Evolutionary conservation across 2,797 vertebrate species (phyloP).

Genomic region (Acanthis flammea): DNA sequence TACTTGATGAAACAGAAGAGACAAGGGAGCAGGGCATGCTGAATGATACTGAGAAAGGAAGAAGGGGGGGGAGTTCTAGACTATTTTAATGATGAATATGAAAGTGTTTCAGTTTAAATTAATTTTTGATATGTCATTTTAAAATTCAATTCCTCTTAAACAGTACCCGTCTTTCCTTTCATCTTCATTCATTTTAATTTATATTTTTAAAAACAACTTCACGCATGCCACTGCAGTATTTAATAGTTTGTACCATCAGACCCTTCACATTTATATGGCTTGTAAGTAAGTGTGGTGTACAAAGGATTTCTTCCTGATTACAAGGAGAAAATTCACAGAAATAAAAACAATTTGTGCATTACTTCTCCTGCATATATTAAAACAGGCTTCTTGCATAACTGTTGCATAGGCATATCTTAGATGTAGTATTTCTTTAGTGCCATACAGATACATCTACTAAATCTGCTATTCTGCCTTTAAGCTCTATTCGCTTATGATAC

Average conservation of each 20-base stretch:
- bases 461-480: not conserved
- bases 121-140: not conserved
- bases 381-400: not conserved
- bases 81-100: conserved; percentile 4
- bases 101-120: conserved; percentile 13
- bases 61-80: not conserved
- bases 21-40: not conserved
- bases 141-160: conserved; percentile 41
- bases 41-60: not conserved
- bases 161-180: not conserved
- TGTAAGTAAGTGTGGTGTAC: not conserved
- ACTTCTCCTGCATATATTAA: not conserved
- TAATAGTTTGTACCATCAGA: not conserved
- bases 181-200: not conserved
- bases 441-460: not conserved
- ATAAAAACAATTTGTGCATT: not conserved
- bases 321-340: not conserved
- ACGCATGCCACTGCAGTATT: not conserved
- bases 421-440: not conserved
- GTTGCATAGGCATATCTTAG: not conserved
- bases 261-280: not conserved
- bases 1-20: not conserved
- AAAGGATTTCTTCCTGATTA: not conserved
- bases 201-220: conserved; percentile 1
- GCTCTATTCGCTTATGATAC: not conserved